phyloP scores from a whole-genome alignment of 64 coral and sea anemone genomes.

The Astreopora myriophthalma region DNA sequence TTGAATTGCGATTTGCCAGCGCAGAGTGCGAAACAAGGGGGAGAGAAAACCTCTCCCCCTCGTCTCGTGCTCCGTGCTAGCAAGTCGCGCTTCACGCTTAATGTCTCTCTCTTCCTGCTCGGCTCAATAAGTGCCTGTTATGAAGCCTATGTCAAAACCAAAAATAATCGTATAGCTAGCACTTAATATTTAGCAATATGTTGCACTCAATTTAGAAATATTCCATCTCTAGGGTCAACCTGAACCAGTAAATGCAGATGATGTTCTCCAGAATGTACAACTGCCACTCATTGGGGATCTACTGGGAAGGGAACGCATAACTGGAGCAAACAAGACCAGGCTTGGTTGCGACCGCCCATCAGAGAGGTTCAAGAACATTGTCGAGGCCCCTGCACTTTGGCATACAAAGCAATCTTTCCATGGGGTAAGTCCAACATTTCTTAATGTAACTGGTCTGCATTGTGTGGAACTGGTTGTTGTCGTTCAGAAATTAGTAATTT shows the following conservation, averaged over 20 bases:
- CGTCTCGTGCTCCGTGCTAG: not conserved
- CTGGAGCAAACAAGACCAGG: constrained; percentile 77
- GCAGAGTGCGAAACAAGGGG: too few species aligned
- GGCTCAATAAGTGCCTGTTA: not conserved
- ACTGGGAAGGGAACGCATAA: constrained; percentile 66
- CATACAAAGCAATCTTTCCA: constrained; percentile 29
- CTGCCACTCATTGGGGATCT: constrained; percentile 68
- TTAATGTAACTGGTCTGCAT: not conserved
- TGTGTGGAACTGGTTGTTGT: not conserved
- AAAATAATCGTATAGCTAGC: not conserved
- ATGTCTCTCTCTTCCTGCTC: not conserved
- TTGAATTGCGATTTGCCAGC: too few species aligned
- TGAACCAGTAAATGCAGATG: constrained; percentile 9
- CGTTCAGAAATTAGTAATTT: not conserved
- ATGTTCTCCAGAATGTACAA: constrained; percentile 23
- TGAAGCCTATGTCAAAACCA: not conserved
- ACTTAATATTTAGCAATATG: not conserved
- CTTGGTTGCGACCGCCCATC: constrained; percentile 54
- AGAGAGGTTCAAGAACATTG: not conserved
- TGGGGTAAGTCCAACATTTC: not conserved
- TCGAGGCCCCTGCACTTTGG: constrained; percentile 13
- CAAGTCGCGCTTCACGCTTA: not conserved
- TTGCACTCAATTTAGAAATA: not conserved
- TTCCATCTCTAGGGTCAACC: not conserved
- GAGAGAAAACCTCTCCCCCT: not conserved